These are phyloP conservation scores for Rhincodon typus DNA, from an alignment of 2,797 vertebrate species.

Conservation along the genomic window DNA sequence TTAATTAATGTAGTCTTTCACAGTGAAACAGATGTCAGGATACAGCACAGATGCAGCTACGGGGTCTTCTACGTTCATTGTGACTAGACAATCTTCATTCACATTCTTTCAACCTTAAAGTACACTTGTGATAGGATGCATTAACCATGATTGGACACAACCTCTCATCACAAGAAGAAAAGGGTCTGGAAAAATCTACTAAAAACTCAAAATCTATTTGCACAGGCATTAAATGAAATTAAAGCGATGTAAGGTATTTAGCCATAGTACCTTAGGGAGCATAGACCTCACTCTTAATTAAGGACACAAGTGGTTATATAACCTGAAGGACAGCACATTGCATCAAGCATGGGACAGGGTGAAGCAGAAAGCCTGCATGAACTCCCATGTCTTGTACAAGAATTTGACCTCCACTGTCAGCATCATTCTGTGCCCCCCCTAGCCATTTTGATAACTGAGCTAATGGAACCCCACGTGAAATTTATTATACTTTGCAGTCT, in stretches of 20 bases:
- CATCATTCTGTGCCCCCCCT: background rate
- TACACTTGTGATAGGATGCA: background rate
- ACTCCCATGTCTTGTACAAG: background rate
- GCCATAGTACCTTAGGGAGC: background rate
- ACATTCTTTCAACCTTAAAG: background rate
- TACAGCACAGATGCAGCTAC: background rate
- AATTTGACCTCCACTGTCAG: background rate
- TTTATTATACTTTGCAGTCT: background rate
- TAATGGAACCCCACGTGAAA: background rate
- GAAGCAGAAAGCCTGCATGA: background rate
- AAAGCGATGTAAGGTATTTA: background rate
- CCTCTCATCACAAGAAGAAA: background rate
- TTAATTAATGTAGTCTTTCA: background rate
- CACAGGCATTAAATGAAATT: background rate
- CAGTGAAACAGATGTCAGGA: background rate
- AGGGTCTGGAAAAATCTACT: background rate
- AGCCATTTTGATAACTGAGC: background rate
- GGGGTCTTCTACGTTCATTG: background rate
- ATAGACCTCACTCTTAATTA: background rate
- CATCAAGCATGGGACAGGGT: background rate
- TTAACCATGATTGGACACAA: background rate
- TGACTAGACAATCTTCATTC: background rate
- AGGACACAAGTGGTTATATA: background rate
- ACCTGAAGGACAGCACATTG: background rate
- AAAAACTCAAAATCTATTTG: background rate